Conservation (phyloP, 2,888 invertebrate species). For the Epinotia ramella region DNA sequence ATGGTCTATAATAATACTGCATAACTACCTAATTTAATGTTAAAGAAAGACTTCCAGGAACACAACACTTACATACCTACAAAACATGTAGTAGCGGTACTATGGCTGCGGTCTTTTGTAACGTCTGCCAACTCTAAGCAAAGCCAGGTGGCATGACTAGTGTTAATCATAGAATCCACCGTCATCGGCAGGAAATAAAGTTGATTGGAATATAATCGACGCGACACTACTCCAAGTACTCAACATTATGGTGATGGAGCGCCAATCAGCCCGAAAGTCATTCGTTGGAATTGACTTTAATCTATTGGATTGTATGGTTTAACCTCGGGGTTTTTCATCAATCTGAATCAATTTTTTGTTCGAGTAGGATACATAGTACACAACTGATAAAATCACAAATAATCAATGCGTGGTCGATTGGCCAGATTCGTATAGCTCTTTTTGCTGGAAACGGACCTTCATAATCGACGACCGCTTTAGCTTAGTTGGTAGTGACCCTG, state of each 20-base stretch:
- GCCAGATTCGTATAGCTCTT: too few relatives aligned
- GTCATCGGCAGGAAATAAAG: constrained; percentile 19
- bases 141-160: background rate
- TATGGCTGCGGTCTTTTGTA: too few relatives aligned
- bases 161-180: background rate
- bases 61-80: too few relatives aligned
- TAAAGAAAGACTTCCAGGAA: too few relatives aligned
- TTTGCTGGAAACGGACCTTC: too few relatives aligned
- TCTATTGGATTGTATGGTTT: background rate
- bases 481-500: too few relatives aligned
- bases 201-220: constrained; percentile 15
- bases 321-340: background rate
- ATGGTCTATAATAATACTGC: too few relatives aligned
- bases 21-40: too few relatives aligned
- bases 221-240: background rate
- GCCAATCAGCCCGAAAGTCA: background rate
- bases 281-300: background rate
- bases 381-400: background rate
- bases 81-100: too few relatives aligned
- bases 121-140: background rate
- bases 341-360: background rate
- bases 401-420: too few relatives aligned
- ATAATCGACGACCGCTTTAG: too few relatives aligned
- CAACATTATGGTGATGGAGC: constrained; percentile 8
- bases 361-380: background rate